A percentile compares a stretch with the other conserved stretches of the same genome.
phyloP scores from a whole-genome alignment of 2,888 invertebrate species.

The Agelastica alni region DNA sequence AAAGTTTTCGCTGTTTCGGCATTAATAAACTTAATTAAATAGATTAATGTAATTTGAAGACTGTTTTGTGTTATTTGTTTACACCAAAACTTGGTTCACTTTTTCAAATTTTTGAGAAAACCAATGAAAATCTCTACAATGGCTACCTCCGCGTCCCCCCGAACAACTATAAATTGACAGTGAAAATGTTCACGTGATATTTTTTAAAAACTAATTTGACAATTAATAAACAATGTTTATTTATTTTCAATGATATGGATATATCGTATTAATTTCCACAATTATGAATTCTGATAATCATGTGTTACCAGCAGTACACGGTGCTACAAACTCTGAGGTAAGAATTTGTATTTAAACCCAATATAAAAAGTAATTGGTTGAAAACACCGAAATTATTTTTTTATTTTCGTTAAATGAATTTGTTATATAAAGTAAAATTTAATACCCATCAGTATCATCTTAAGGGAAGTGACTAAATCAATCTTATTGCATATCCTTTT shows the following conservation, averaged over 20 bases:
- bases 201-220: slow-evolving; percentile 33
- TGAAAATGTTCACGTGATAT: slow-evolving; percentile 59
- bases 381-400: too few species aligned
- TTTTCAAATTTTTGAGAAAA: slow-evolving; percentile 32
- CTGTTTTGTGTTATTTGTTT: slow-evolving; percentile 25
- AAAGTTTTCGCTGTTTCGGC: slow-evolving; percentile 36
- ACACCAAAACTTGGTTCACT: slow-evolving; percentile 1
- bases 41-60: slow-evolving; percentile 10
- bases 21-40: slow-evolving; percentile 24
- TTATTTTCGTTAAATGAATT: too few species aligned
- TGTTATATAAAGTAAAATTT: too few species aligned
- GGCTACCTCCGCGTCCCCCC: slow-evolving; percentile 57
- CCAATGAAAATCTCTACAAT: slow-evolving; percentile 39
- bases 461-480: too few species aligned
- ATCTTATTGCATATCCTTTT: too few species aligned
- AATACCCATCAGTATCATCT: too few species aligned
- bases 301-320: slow-evolving; percentile 59
- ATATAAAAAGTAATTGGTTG: too few species aligned
- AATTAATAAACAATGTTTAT: slow-evolving; percentile 12
- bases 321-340: slow-evolving; percentile 63
- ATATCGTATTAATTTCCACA: slow-evolving; percentile 2
- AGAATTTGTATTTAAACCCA: too few species aligned
- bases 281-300: slow-evolving; percentile 63
- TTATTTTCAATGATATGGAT: slow-evolving; percentile 10
- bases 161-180: slow-evolving; percentile 68